Evolutionary conservation across 2,113 vertebrate species (phyloP), one percentile per base, ranked within the genome.

Genomic region (Corythaeola cristata): DNA sequence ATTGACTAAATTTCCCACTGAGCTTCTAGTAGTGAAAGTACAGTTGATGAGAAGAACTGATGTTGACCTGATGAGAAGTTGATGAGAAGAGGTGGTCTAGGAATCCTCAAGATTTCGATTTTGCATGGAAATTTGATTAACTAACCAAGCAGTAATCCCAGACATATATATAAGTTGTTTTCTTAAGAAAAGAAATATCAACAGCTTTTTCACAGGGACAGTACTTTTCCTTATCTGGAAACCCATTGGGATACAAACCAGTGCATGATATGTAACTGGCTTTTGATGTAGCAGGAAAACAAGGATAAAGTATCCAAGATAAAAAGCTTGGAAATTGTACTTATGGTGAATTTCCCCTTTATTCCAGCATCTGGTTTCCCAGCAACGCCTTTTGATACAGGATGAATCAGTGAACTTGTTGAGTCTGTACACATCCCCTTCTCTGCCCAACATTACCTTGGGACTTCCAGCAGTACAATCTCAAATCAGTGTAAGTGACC

Each of bases 381-480:
- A 99, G 97, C 98, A 99, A n/a, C 99, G 98, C 95, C 97, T 99
- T 95, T 97, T 99, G 93, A 98, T 98, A 92, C 98, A 99, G 21
- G 99, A 99, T 96, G 99, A 99, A 96, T 99, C 99, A 32, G 94
- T 99, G 98, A 99, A 99, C 83, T 98, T 99, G 96, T 96, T 99
- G 97, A 99, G 98, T 97, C 98, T 99, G 82, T 99, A 99, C 97
- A 99, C 99, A 7, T 99, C 99, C 89, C 99, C 99, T 49, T 99
- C 99, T 90, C 98, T 99, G 95, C 99, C 99, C 96, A 99, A 99
- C 95, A 99, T 99, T 95, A 99, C 99, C 71, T 96, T 99, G 97
- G 99, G 99, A 89, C 98, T 99, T 93, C 98, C 99, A 15, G 98
- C 98, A 83, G 97, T 98, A 63, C 98, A 99, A 73, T 97, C 99